Conservation (phyloP, 2,797 vertebrate genomes). For the Kryptopterus vitreolus region DNA sequence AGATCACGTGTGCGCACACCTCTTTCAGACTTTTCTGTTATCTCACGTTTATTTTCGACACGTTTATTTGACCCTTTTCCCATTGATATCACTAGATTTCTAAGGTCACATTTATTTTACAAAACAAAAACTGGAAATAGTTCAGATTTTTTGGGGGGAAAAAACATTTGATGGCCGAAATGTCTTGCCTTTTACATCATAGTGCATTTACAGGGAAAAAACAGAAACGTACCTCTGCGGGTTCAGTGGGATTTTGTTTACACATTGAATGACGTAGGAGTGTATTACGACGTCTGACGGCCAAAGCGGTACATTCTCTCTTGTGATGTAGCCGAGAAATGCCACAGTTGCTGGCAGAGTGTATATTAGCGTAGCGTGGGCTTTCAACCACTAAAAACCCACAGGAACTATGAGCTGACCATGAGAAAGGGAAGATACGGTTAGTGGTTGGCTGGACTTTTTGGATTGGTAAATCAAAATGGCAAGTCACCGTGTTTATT, state of each 20-base stretch:
- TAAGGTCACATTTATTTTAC: too few species aligned
- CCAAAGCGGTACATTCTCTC: not conserved
- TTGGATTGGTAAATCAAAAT: conserved; percentile 22
- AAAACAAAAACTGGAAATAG: too few species aligned
- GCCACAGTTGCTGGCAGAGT: conserved; percentile 16
- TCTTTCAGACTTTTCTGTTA: too few species aligned
- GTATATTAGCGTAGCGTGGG: conserved; percentile 3
- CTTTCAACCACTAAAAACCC: conserved; percentile 24
- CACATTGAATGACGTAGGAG: conserved; percentile 24
- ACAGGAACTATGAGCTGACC: conserved; percentile 26
- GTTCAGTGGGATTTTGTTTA: conserved; percentile 6
- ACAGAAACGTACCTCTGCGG: conserved; percentile 19
- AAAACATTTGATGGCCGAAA: too few species aligned
- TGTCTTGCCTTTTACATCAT: too few species aligned
- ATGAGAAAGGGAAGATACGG: conserved; percentile 7
- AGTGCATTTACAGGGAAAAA: not conserved
- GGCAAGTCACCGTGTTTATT: not conserved
- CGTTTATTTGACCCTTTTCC: too few species aligned
- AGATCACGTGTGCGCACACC: too few species aligned
- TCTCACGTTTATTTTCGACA: too few species aligned
- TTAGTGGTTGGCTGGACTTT: not conserved
- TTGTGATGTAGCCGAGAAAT: conserved; percentile 8
- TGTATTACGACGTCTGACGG: not conserved
- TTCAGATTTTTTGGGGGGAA: too few species aligned
- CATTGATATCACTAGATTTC: too few species aligned